phyloP scores from a whole-genome alignment of 2,113 vertebrate species.

The Chaetodon trifascialis region DNA sequence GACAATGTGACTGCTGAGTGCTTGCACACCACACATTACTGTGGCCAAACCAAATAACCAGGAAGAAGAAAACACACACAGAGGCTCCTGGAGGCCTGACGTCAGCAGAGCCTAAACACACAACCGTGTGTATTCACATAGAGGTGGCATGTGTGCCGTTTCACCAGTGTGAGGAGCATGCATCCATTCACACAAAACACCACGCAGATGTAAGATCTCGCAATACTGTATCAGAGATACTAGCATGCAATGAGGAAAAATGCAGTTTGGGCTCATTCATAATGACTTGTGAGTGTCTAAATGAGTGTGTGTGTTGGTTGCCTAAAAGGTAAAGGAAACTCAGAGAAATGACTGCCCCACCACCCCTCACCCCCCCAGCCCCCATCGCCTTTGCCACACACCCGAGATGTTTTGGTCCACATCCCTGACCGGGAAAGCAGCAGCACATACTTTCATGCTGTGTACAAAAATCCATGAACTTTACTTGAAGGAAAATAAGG shows the following conservation, averaged over 20 bases:
- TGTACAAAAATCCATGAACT: slow-evolving; percentile 54
- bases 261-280: background rate
- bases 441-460: slow-evolving; percentile 56
- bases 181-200: slow-evolving; percentile 55
- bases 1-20: slow-evolving; percentile 70
- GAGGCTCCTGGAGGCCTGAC: slow-evolving; percentile 66
- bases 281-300: background rate
- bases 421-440: slow-evolving; percentile 44
- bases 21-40: slow-evolving; percentile 70
- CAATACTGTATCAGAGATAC: background rate
- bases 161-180: slow-evolving; percentile 53
- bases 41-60: slow-evolving; percentile 72
- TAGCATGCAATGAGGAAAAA: background rate
- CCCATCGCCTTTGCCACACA: slow-evolving; percentile 38
- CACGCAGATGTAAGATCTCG: background rate
- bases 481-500: slow-evolving; percentile 57
- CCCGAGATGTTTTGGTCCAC: slow-evolving; percentile 44
- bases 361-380: background rate
- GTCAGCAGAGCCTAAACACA: slow-evolving; percentile 71
- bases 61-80: slow-evolving; percentile 71
- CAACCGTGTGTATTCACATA: slow-evolving; percentile 76
- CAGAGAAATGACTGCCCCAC: background rate
- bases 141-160: slow-evolving; percentile 73
- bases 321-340: background rate
- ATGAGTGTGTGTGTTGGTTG: slow-evolving; percentile 5